Conservation (phyloP, 1,140 invertebrate species). For the Panagrolaimus sp. region DNA sequence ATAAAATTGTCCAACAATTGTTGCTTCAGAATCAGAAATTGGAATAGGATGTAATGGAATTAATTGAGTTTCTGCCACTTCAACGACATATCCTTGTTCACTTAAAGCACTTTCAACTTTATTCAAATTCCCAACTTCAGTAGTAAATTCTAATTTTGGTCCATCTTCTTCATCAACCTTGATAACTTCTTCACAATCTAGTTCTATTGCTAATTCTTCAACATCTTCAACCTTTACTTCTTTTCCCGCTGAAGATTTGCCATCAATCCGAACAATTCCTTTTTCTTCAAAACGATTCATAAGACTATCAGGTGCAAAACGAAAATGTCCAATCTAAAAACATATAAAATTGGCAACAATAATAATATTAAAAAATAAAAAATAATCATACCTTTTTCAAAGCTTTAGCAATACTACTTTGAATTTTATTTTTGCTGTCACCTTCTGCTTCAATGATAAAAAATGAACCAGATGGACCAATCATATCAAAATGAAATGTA, state of each 20-base stretch:
- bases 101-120: constrained; percentile 35
- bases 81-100: constrained; percentile 34
- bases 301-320: constrained; percentile 34
- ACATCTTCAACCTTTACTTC: constrained; percentile 41
- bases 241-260: constrained; percentile 26
- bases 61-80: constrained; percentile 35
- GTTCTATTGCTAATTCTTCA: constrained; percentile 51
- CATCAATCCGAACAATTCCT: constrained; percentile 38
- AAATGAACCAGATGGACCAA: constrained; percentile 47
- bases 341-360: constrained; percentile 11
- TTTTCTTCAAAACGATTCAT: constrained; percentile 47
- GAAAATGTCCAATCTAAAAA: constrained; percentile 45
- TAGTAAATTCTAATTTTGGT: constrained; percentile 42
- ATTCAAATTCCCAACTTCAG: constrained; percentile 26
- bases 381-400: constrained; percentile 40
- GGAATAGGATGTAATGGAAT: constrained; percentile 36
- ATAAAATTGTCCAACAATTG: constrained; percentile 45
- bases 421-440: constrained; percentile 36
- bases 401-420: constrained; percentile 35
- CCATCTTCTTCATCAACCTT: constrained; percentile 32
- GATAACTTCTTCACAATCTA: constrained; percentile 51
- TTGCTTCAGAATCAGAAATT: constrained; percentile 30
- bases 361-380: too few species aligned
- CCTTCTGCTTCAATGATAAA: constrained; percentile 50
- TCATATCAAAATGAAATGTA: constrained; percentile 40